Evolutionary conservation across 2,113 vertebrate genomes (phyloP).

Genomic region (Gallinago paraguaiae): DNA sequence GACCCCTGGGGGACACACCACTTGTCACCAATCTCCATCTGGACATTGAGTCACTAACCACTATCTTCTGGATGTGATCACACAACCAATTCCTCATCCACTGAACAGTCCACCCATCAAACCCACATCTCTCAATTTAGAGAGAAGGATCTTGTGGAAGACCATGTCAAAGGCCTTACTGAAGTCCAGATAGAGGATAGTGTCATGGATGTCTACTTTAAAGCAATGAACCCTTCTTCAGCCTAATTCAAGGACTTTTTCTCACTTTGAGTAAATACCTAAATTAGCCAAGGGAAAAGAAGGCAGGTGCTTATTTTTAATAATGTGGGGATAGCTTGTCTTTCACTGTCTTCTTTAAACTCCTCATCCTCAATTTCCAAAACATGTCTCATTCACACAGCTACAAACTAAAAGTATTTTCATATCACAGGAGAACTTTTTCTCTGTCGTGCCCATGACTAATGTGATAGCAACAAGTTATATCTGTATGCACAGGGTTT

Average conservation of each 20-base stretch:
- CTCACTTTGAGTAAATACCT: background rate
- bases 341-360: background rate
- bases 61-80: background rate
- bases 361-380: background rate
- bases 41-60: background rate
- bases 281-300: background rate
- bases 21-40: background rate
- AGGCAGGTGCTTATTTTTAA: background rate
- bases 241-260: background rate
- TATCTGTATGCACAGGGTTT: background rate
- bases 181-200: background rate
- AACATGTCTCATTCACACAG: background rate
- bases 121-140: background rate
- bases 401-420: background rate
- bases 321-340: background rate
- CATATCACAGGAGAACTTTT: background rate
- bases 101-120: background rate
- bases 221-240: background rate
- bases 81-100: background rate
- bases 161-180: background rate
- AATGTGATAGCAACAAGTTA: background rate
- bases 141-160: background rate
- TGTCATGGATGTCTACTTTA: background rate
- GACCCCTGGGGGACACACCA: background rate
- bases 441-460: background rate